Conservation (phyloP, 2,797 vertebrate species). For the Poliocrania exsul region DNA sequence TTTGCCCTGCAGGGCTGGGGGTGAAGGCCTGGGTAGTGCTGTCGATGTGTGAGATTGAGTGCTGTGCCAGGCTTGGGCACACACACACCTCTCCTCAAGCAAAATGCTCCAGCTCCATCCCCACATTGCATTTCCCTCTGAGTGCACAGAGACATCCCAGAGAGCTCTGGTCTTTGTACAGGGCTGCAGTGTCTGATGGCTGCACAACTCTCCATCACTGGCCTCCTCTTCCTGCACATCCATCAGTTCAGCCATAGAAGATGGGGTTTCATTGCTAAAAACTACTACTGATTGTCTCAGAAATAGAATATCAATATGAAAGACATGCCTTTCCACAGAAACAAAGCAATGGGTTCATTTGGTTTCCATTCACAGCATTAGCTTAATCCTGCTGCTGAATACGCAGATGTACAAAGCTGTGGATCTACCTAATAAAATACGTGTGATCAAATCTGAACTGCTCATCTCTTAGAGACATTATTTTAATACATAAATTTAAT, state of each 20-base stretch:
- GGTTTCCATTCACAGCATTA: neutral
- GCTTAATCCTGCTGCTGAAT: constrained; percentile 8
- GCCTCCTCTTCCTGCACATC: neutral
- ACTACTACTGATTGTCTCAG: neutral
- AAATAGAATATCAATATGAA: neutral
- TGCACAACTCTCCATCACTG: neutral
- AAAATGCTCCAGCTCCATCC: neutral
- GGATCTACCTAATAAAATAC: constrained; percentile 10
- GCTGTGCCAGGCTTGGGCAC: neutral
- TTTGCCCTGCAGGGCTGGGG: neutral
- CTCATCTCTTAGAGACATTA: constrained; percentile 22
- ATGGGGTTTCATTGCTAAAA: neutral
- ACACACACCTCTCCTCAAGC: neutral
- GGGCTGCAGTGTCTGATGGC: neutral
- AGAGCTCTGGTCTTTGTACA: neutral
- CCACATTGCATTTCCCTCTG: neutral
- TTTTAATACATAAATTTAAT: constrained; percentile 48
- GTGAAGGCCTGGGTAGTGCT: neutral
- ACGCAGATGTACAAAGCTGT: neutral
- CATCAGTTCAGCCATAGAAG: neutral
- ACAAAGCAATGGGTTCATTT: neutral
- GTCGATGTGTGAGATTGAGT: rapidly evolving
- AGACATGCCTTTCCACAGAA: neutral
- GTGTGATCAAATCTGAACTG: constrained; percentile 41
- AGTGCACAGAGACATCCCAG: neutral